Evolutionary conservation across 1,140 invertebrate species (phyloP).

Genomic region (Frieseomelitta varia): DNA sequence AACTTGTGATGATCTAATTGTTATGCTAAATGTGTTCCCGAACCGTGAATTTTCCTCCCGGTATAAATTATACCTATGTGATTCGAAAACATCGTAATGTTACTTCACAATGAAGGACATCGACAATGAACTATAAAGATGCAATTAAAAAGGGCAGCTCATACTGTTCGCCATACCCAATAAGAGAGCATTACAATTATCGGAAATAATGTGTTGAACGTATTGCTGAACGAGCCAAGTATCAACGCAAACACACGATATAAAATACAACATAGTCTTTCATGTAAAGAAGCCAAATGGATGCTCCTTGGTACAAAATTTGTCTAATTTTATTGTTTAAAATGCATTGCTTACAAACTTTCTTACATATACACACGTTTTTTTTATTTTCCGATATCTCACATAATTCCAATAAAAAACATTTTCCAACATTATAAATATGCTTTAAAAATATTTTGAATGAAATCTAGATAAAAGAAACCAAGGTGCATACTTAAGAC

Average conservation of each 20-base stretch:
- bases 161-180: slow-evolving; percentile 61
- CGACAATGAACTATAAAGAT: slow-evolving; percentile 48
- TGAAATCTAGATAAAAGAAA: slow-evolving; percentile 38
- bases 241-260: slow-evolving; percentile 51
- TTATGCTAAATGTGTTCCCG: slow-evolving; percentile 55
- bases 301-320: slow-evolving; percentile 46
- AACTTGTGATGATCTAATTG: slow-evolving; percentile 57
- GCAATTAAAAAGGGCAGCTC: slow-evolving; percentile 45
- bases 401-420: slow-evolving; percentile 13
- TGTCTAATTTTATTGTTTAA: slow-evolving; percentile 46
- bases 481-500: slow-evolving; percentile 48
- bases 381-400: neutral
- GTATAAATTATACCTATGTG: slow-evolving; percentile 43
- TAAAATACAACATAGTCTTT: slow-evolving; percentile 56
- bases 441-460: slow-evolving; percentile 13
- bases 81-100: slow-evolving; percentile 47
- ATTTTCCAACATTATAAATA: neutral
- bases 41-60: slow-evolving; percentile 44
- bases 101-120: slow-evolving; percentile 43
- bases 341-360: slow-evolving; percentile 37
- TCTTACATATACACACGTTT: slow-evolving; percentile 5
- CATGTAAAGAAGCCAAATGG: slow-evolving; percentile 45
- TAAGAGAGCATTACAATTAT: slow-evolving; percentile 64
- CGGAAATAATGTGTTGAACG: slow-evolving; percentile 48
- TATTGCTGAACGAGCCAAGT: slow-evolving; percentile 46